phyloP scores from a whole-genome alignment of 64 coral and sea anemone species.

The Dendrophyllia cribrosa region DNA sequence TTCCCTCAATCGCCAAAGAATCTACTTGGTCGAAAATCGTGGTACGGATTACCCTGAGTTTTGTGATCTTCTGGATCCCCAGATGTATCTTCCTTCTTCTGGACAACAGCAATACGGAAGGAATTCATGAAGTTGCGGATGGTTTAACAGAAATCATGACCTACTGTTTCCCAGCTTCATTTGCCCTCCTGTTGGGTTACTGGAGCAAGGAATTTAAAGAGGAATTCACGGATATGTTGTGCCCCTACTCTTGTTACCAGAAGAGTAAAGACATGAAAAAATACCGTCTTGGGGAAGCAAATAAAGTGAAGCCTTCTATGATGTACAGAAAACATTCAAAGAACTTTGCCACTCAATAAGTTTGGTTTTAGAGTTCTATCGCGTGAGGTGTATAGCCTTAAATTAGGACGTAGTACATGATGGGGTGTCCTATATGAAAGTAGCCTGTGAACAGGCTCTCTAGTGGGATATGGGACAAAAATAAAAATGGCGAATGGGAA shows the following conservation, averaged over 20 bases:
- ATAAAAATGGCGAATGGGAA: too few relatives aligned
- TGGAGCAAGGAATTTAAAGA: slow-evolving; percentile 81
- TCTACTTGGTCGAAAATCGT: slow-evolving; percentile 66
- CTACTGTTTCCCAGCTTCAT: slow-evolving; percentile 85
- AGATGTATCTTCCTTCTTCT: slow-evolving; percentile 88
- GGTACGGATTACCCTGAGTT: slow-evolving; percentile 79
- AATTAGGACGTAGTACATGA: too few relatives aligned
- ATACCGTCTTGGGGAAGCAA: slow-evolving; percentile 61
- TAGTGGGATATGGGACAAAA: too few relatives aligned
- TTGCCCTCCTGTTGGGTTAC: slow-evolving; percentile 72
- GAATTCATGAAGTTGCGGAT: slow-evolving; percentile 90
- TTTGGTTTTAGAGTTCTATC: background rate
- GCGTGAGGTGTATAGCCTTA: too few relatives aligned
- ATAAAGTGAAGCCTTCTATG: slow-evolving; percentile 48
- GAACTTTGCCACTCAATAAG: background rate
- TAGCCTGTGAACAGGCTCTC: too few relatives aligned
- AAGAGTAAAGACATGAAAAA: slow-evolving; percentile 65
- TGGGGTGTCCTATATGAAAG: too few relatives aligned
- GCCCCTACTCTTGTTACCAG: slow-evolving; percentile 60
- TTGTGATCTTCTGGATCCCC: slow-evolving; percentile 90
- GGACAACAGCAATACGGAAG: slow-evolving; percentile 77
- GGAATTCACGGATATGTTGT: slow-evolving; percentile 72
- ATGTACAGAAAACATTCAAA: slow-evolving; percentile 61
- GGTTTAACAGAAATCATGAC: slow-evolving; percentile 90
- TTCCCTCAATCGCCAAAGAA: slow-evolving; percentile 71